Evolutionary conservation across 2,797 vertebrate genomes (phyloP).

Genomic region (Leuciscus waleckii): DNA sequence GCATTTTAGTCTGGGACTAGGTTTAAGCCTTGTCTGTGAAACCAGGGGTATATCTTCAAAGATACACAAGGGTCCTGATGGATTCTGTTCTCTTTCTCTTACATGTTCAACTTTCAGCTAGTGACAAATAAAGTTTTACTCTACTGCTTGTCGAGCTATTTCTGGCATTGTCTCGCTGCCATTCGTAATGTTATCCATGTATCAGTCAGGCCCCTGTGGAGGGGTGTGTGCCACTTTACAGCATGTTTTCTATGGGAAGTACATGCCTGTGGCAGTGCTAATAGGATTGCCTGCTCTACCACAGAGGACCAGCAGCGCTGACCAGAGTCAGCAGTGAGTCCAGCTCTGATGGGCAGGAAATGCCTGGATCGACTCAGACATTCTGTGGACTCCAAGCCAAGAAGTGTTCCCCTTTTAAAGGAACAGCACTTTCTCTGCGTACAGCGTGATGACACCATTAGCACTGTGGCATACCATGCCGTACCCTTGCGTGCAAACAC

Average conservation of each 20-base stretch:
- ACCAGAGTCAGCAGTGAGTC: constrained; percentile 51
- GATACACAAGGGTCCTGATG: constrained; percentile 10
- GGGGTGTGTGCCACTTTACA: constrained; percentile 50
- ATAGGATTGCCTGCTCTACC: constrained; percentile 61
- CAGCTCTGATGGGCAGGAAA: constrained; percentile 63
- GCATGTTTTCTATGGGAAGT: constrained; percentile 65
- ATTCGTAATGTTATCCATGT: constrained; percentile 48
- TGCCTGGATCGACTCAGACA: constrained; percentile 58
- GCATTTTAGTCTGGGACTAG: too few species aligned
- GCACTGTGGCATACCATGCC: neutral
- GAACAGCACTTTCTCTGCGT: constrained; percentile 3
- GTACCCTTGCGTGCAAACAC: constrained; percentile 13
- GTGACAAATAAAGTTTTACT: constrained; percentile 48
- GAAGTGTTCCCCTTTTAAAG: constrained; percentile 55
- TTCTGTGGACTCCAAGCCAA: constrained; percentile 41
- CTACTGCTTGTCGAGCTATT: constrained; percentile 36
- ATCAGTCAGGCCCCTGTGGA: constrained; percentile 58
- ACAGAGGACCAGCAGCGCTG: constrained; percentile 47
- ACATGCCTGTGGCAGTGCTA: constrained; percentile 60
- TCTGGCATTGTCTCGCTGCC: constrained; percentile 42
- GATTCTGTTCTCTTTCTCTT: constrained; percentile 39
- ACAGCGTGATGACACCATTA: neutral
- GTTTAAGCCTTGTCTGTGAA: too few species aligned
- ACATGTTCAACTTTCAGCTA: constrained; percentile 54
- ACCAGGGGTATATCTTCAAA: constrained; percentile 2